Percentiles rank a stretch among this genome's conserved stretches.
phyloP scores from a whole-genome alignment of 2,888 invertebrate species.

The Nephrocerus scutellatus region DNA sequence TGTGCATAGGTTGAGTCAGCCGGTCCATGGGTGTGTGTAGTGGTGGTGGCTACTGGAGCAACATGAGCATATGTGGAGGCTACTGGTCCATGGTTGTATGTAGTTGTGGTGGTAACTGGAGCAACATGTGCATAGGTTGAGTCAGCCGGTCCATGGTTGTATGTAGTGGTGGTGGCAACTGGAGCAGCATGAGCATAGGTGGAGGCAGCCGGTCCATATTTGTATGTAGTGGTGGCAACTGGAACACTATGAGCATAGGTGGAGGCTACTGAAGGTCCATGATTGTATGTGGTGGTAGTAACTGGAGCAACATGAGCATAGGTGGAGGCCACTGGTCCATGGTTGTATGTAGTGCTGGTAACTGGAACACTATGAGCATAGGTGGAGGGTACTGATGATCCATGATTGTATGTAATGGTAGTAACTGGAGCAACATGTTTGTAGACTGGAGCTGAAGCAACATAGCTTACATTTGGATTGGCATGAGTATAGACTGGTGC shows the following conservation, averaged over 20 bases:
- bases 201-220: slow-evolving; percentile 27
- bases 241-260: slow-evolving; percentile 7
- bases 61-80: not conserved
- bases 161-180: slow-evolving; percentile 7
- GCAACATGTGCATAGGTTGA: slow-evolving; percentile 5
- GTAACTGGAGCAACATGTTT: not conserved
- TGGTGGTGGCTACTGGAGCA: slow-evolving; percentile 3
- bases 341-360: not conserved
- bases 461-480: slow-evolving; percentile 23
- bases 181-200: slow-evolving; percentile 34
- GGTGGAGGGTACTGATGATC: slow-evolving; percentile 3
- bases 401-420: slow-evolving; percentile 1
- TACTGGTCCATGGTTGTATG: not conserved
- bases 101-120: slow-evolving; percentile 3
- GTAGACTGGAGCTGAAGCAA: slow-evolving; percentile 18
- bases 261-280: slow-evolving; percentile 1
- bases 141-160: not conserved
- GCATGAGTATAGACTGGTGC: slow-evolving; percentile 4
- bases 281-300: not conserved
- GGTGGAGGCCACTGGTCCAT: no score
- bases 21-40: slow-evolving; percentile 9
- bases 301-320: not conserved
- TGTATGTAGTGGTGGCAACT: no score
- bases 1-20: slow-evolving; percentile 7
- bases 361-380: slow-evolving; percentile 6